Evolutionary conservation across 2,888 invertebrate genomes (phyloP).

Genomic region (Dicyrtoma fusca): DNA sequence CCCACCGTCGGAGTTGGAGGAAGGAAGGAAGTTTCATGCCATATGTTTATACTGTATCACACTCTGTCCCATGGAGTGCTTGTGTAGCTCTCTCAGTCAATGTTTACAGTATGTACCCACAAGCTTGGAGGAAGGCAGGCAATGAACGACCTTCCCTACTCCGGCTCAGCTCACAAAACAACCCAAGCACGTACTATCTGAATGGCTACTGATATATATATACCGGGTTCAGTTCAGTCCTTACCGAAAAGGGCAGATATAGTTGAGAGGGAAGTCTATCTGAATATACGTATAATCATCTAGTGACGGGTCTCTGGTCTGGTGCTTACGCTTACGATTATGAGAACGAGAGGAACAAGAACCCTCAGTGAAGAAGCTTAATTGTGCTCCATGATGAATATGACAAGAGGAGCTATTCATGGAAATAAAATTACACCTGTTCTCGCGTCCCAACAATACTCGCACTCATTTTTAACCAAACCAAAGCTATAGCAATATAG

Average conservation of each 20-base stretch:
- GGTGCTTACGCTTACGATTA: not conserved
- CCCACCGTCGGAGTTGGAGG: slow-evolving; percentile 16
- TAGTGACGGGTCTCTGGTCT: not conserved
- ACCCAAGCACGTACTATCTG: no score
- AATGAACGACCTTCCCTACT: slow-evolving; percentile 13
- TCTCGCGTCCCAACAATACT: not conserved
- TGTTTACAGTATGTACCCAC: no score
- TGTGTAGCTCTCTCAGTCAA: no score
- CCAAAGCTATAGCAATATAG: no score
- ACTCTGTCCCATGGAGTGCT: no score
- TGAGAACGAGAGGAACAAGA: not conserved
- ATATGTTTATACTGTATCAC: not conserved
- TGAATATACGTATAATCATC: not conserved
- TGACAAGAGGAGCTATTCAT: not conserved
- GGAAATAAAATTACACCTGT: slow-evolving; percentile 26
- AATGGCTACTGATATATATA: not conserved
- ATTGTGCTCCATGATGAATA: slow-evolving; percentile 5
- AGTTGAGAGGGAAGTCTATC: slow-evolving; percentile 6
- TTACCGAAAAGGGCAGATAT: no score
- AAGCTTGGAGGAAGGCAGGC: no score
- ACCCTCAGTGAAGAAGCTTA: slow-evolving; percentile 7
- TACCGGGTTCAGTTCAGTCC: not conserved
- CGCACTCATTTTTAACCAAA: no score
- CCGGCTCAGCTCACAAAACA: no score
- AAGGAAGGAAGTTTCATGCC: slow-evolving; percentile 28